Evolutionary conservation across 2,113 vertebrate species (phyloP).

Genomic region (Pangasianodon gigas): DNA sequence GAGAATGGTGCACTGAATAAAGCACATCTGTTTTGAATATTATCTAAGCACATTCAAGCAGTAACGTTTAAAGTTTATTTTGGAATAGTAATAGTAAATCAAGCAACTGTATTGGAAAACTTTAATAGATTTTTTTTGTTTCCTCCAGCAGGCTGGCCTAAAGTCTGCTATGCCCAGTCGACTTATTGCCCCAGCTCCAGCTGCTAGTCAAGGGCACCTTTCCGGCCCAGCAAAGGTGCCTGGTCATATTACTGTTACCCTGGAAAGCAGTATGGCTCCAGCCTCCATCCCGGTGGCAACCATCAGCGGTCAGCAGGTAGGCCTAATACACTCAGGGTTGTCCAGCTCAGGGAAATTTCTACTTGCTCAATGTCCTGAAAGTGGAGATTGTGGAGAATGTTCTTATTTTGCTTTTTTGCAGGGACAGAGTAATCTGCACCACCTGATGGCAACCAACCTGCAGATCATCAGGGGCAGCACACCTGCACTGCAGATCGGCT

Average conservation of each 20-base stretch:
- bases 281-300: conserved; percentile 96
- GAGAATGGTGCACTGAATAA: background rate
- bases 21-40: background rate
- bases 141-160: conserved; percentile 77
- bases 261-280: conserved; percentile 89
- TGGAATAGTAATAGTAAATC: background rate
- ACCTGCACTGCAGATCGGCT: conserved; percentile 86
- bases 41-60: background rate
- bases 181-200: conserved; percentile 95
- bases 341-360: background rate
- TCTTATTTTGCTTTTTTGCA: conserved; percentile 58
- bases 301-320: conserved; percentile 96
- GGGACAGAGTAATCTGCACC: conserved; percentile 94
- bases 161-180: conserved; percentile 93
- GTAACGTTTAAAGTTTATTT: background rate
- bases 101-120: background rate
- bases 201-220: conserved; percentile 81
- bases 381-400: background rate
- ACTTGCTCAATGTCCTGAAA: background rate
- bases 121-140: background rate
- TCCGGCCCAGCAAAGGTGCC: conserved; percentile 87
- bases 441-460: conserved; percentile 90
- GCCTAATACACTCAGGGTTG: background rate
- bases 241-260: conserved; percentile 88
- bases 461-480: conserved; percentile 91